phyloP scores from a whole-genome alignment of 2,888 invertebrate species.

The Eupithecia inturbata region DNA sequence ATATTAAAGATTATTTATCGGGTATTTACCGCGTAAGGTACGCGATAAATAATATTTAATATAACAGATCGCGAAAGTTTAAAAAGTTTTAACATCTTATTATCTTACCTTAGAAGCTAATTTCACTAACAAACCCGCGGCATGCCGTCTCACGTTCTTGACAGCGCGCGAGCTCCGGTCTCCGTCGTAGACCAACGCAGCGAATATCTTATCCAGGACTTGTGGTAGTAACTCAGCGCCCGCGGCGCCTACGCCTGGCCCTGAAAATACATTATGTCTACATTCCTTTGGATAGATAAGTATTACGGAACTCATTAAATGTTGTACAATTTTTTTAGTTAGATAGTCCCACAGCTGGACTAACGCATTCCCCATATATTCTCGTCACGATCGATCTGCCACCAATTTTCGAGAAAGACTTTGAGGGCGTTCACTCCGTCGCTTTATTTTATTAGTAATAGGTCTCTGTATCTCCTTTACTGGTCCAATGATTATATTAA shows the following conservation, averaged over 20 bases:
- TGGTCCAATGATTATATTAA: too few relatives aligned
- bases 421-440: too few relatives aligned
- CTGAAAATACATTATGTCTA: slow-evolving; percentile 47
- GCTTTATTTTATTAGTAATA: too few relatives aligned
- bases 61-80: too few relatives aligned
- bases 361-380: too few relatives aligned
- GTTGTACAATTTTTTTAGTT: too few relatives aligned
- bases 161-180: slow-evolving; percentile 88
- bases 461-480: too few relatives aligned
- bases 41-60: too few relatives aligned
- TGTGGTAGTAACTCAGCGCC: slow-evolving; percentile 86
- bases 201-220: slow-evolving; percentile 95
- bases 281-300: background rate
- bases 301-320: background rate
- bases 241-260: slow-evolving; percentile 71
- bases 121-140: slow-evolving; percentile 95
- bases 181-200: slow-evolving; percentile 89
- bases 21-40: too few relatives aligned
- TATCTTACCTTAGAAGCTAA: slow-evolving; percentile 88
- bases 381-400: background rate
- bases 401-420: background rate
- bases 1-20: too few relatives aligned
- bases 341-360: too few relatives aligned
- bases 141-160: slow-evolving; percentile 94
- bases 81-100: too few relatives aligned